Conservation (phyloP, 2,113 vertebrate genomes). For the Setophaga kirtlandii region DNA sequence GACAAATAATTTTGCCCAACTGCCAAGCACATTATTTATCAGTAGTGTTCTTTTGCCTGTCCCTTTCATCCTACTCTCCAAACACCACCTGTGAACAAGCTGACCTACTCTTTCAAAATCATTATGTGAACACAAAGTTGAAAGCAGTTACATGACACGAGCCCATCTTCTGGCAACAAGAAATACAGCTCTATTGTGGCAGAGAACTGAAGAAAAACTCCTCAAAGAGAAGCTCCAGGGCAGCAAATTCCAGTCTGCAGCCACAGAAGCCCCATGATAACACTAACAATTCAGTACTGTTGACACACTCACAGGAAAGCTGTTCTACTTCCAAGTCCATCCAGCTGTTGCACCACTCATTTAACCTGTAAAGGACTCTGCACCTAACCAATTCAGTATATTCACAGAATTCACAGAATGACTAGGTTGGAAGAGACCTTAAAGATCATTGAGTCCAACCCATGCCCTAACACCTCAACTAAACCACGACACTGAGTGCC, state of each 20-base stretch:
- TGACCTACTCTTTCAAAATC: background rate
- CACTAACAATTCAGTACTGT: background rate
- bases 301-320: background rate
- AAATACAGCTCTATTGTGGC: background rate
- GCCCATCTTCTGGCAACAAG: background rate
- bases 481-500: background rate
- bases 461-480: background rate
- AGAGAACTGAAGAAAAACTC: background rate
- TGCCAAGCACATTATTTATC: background rate
- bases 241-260: background rate
- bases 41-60: background rate
- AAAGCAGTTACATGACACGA: background rate
- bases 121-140: background rate
- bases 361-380: background rate
- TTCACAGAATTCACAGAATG: background rate
- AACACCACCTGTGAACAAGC: background rate
- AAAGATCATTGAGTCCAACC: background rate
- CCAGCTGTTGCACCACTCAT: background rate
- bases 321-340: background rate
- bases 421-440: background rate
- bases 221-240: background rate
- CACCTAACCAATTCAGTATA: background rate
- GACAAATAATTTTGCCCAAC: background rate
- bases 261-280: accelerated
- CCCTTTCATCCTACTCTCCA: background rate